Percentiles rank a stretch among this genome's conserved stretches.
phyloP scores from a whole-genome alignment of 2,797 vertebrate species.

The Vultur gryphus region DNA sequence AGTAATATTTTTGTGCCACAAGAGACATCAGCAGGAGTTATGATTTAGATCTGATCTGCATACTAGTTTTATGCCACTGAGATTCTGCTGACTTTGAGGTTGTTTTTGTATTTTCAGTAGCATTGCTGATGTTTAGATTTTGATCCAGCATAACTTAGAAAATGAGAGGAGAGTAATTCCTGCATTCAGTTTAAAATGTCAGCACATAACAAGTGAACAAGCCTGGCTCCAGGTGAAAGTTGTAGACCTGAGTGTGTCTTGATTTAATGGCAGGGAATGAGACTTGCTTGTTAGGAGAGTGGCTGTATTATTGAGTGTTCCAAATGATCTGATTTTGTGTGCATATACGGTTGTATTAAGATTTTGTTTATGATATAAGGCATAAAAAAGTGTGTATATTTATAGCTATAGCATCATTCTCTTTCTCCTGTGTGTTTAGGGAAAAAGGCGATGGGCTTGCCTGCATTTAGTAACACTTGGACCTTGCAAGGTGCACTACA shows the following conservation, averaged over 20 bases:
- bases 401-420: neutral
- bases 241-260: neutral
- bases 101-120: neutral
- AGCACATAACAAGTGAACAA: neutral
- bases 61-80: neutral
- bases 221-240: neutral
- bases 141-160: neutral
- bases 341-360: neutral
- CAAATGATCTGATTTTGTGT: neutral
- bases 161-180: neutral
- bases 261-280: neutral
- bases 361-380: neutral
- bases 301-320: neutral
- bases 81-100: neutral
- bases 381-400: neutral
- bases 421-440: neutral
- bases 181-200: neutral
- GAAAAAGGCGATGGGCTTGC: neutral
- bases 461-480: neutral
- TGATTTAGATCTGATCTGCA: neutral
- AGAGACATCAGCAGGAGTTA: neutral
- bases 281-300: neutral
- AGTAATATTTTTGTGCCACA: neutral
- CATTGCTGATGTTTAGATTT: neutral
- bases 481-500: neutral